Base-by-base conservation (phyloP, 1,140 invertebrate genomes). In the Drosophila ambigua region DNA sequence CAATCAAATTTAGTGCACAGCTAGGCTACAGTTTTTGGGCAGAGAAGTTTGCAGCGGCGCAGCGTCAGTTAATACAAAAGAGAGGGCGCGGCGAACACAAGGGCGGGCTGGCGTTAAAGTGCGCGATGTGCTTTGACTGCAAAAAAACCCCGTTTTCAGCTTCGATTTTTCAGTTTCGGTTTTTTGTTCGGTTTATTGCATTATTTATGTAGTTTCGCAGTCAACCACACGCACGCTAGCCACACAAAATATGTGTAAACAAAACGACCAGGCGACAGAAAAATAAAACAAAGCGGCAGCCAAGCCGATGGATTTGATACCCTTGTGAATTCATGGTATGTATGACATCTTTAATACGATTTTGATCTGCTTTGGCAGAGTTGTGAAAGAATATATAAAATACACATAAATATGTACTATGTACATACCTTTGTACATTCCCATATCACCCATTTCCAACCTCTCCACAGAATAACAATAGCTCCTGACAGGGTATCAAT, bases 1-100 rank as follows among this genome's bases (percentile, higher is more conserved):
- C 80, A 79, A 76, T 84, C 60, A 75, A 81, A 85, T 78, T 74
- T 82, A 85, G 82, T 85, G 74, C 82, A 85, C 81, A 85, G 81
- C 82, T 85, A 78, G 59, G 77, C 61, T 43, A 59, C 13, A 76
- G 45, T 83, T 71, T 79, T 66, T 31, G 66, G 57, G 48, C 54
- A 67, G 64, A 39, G 20, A 31, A 35, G 13, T 9, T n/a, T 8
- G 39, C 44, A 55, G 53, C 16, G 54, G 4, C 26, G 26, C 35
- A 62, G 49, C 43, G 41, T 23, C 26, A 51, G 52, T 20, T 44
- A 11, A 43, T 23, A n/a, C 24, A 41, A 31, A 41, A 31, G 44
- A 53, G 35, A 41, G 57, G 58, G 26, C n/a, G 63, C n/a, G 16
- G 53, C 4, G 31, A 6, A 4, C n/a, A 24, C 6, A 43, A 58